Evolutionary conservation across 2,113 vertebrate genomes (phyloP).

Genomic region (Pedetes capensis): DNA sequence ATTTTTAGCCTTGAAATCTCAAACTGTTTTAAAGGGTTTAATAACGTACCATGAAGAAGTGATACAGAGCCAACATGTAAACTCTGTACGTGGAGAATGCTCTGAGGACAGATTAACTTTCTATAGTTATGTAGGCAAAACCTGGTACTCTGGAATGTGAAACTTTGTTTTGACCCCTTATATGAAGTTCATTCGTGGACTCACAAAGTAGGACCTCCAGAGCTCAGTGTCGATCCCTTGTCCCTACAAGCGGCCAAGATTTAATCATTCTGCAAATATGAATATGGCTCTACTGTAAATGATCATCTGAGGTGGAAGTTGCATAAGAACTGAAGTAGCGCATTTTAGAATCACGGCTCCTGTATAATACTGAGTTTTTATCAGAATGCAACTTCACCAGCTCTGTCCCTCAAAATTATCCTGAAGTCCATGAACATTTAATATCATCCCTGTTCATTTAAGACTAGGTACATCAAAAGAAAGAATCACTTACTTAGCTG

Average conservation of each 20-base stretch:
- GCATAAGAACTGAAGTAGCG: neutral
- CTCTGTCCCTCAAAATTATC: neutral
- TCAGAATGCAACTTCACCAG: neutral
- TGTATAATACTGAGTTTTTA: neutral
- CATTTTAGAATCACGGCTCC: conserved; percentile 3
- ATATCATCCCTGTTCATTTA: neutral
- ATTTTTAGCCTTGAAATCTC: conserved; percentile 13
- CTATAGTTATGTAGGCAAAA: neutral
- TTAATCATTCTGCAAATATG: neutral
- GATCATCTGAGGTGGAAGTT: neutral
- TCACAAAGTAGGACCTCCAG: neutral
- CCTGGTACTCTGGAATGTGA: neutral
- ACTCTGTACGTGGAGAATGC: neutral
- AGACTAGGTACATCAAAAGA: neutral
- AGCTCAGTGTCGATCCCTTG: neutral
- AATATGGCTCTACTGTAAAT: neutral
- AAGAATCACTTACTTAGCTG: neutral
- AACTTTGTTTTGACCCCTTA: neutral
- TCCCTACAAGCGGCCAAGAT: neutral
- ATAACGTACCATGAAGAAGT: neutral
- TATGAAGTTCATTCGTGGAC: neutral
- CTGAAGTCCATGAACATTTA: neutral
- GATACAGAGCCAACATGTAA: neutral
- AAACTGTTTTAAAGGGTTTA: neutral
- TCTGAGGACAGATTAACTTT: neutral